phyloP scores from a whole-genome alignment of 1,140 invertebrate species.

The Drosophila trapezifrons region DNA sequence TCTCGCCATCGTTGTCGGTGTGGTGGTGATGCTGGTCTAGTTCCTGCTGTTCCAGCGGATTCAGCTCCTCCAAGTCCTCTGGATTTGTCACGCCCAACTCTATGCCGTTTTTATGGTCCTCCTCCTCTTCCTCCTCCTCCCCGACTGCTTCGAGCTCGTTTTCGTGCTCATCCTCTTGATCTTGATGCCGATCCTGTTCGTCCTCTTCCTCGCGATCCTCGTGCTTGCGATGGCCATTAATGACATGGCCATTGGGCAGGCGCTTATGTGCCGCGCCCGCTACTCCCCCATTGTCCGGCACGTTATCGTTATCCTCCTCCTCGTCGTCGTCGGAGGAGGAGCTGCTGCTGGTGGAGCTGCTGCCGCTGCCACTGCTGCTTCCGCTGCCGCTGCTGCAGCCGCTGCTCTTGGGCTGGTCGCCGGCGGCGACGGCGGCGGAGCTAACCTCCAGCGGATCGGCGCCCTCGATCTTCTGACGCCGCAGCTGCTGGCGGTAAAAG shows the following conservation, averaged over 20 bases:
- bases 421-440: not conserved
- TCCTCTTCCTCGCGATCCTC: slow-evolving; percentile 3
- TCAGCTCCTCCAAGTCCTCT: slow-evolving; percentile 26
- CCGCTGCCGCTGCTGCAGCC: slow-evolving; percentile 37
- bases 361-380: slow-evolving; percentile 43
- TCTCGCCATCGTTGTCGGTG: slow-evolving; percentile 59
- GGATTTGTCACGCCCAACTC: not conserved
- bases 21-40: slow-evolving; percentile 5
- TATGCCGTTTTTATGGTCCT: slow-evolving; percentile 11
- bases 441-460: slow-evolving; percentile 20
- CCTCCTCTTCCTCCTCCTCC: not conserved
- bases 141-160: not conserved
- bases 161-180: slow-evolving; percentile 25
- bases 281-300: not conserved
- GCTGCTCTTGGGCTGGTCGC: slow-evolving; percentile 30
- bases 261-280: slow-evolving; percentile 8
- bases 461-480: slow-evolving; percentile 74
- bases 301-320: slow-evolving; percentile 40
- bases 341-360: slow-evolving; percentile 62
- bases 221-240: slow-evolving; percentile 49
- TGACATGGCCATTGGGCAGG: slow-evolving; percentile 47
- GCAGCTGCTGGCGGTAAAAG: slow-evolving; percentile 78
- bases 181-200: slow-evolving; percentile 23
- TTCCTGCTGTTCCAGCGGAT: not conserved
- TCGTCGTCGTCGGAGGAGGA: slow-evolving; percentile 62